Conservation (phyloP, 2,888 invertebrate species). For the Latheticus oryzae region DNA sequence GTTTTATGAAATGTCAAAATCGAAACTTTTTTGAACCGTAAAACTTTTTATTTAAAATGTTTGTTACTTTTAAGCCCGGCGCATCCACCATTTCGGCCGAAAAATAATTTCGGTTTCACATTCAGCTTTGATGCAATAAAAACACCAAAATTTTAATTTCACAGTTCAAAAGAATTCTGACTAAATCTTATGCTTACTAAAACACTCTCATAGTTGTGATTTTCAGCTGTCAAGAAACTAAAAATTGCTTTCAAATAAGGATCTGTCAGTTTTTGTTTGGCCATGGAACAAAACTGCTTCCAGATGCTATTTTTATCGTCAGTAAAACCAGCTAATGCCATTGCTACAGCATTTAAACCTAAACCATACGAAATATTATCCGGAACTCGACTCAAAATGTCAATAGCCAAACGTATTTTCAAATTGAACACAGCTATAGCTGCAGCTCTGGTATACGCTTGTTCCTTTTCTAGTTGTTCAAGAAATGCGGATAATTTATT, state of each 20-base stretch:
- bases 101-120: no score
- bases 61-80: no score
- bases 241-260: conserved; percentile 93
- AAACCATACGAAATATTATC: conserved; percentile 54
- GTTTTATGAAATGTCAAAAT: no score
- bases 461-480: conserved; percentile 79
- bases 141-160: no score
- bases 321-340: conserved; percentile 87
- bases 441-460: conserved; percentile 84
- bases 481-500: conserved; percentile 69
- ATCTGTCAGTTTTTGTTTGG: conserved; percentile 84
- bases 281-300: conserved; percentile 79
- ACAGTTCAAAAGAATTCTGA: no score
- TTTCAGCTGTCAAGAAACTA: conserved; percentile 87
- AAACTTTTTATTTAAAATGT: no score
- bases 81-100: background rate
- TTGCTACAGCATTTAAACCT: conserved; percentile 75
- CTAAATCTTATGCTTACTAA: conserved; percentile 78
- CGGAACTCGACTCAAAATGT: conserved; percentile 83
- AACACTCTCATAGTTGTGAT: conserved; percentile 80
- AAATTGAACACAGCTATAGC: conserved; percentile 93
- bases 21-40: no score
- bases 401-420: conserved; percentile 84
- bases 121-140: no score
- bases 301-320: conserved; percentile 85